A percentile compares a stretch with the other conserved stretches of the same genome.
These are phyloP conservation scores for Exaiptasia diaphana DNA, from an alignment of 64 coral and sea anemone genomes.

Conservation along the genomic window DNA sequence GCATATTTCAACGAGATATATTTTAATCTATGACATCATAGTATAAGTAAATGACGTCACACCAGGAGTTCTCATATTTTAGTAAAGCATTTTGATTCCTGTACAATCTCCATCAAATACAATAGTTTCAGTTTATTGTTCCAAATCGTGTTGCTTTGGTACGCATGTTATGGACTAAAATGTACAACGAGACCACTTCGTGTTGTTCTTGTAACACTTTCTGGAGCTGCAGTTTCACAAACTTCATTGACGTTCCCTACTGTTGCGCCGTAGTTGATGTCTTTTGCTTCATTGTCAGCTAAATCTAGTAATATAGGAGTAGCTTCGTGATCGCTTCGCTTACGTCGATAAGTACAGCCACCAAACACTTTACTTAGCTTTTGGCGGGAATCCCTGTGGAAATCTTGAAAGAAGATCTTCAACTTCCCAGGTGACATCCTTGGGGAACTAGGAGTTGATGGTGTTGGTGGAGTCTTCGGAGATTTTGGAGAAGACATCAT, in stretches of 20 bases:
- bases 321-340: conserved; percentile 19
- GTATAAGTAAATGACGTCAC: no score
- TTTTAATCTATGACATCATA: no score
- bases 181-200: background rate
- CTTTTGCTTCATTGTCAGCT: conserved; percentile 45
- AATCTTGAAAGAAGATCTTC: conserved; percentile 60
- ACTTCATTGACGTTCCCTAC: background rate
- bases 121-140: no score
- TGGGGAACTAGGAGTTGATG: background rate
- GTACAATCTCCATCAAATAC: no score
- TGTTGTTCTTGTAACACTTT: background rate
- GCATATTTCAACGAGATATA: no score
- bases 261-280: conserved; percentile 38
- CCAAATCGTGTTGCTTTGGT: background rate
- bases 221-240: background rate
- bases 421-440: conserved; percentile 21
- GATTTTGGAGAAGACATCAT: background rate
- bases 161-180: background rate
- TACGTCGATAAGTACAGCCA: conserved; percentile 14
- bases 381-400: conserved; percentile 45
- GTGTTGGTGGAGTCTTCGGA: background rate
- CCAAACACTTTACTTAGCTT: conserved; percentile 34
- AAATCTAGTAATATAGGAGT: background rate
- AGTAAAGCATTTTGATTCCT: no score
- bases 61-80: no score